A percentile compares a stretch with the other conserved stretches of the same genome.
Evolutionary conservation across 2,797 vertebrate species (phyloP).

Genomic region (Lacerta agilis): DNA sequence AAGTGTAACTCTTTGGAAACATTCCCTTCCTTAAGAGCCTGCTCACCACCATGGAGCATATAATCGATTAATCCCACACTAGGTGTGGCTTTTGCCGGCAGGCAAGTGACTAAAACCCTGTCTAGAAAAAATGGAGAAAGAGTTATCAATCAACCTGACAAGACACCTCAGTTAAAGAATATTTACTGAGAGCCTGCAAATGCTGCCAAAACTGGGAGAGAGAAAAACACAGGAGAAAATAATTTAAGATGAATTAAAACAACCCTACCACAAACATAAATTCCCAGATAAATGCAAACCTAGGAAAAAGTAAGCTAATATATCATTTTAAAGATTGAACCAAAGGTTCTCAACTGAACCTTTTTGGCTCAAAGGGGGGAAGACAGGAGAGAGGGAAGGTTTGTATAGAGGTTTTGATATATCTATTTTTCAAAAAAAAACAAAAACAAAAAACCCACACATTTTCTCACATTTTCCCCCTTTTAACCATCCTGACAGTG

Average conservation of each 20-base stretch:
- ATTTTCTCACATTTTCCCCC: background rate
- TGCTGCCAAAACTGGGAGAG: background rate
- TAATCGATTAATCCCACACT: conserved; percentile 27
- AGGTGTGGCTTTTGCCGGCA: conserved; percentile 22
- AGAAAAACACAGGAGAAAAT: conserved; percentile 43
- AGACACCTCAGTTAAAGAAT: conserved; percentile 41
- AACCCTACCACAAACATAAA: conserved; percentile 19
- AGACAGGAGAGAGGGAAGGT: no score
- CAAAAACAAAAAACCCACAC: no score
- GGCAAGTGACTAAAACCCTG: background rate
- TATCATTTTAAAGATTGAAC: background rate
- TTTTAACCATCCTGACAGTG: background rate
- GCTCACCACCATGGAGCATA: background rate
- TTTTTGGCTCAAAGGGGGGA: background rate
- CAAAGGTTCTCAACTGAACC: background rate
- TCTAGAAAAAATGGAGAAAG: conserved; percentile 32
- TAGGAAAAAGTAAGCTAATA: background rate
- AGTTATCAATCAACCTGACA: conserved; percentile 42
- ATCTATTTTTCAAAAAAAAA: no score
- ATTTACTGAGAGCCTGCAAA: conserved; percentile 32
- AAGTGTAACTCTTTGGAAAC: conserved; percentile 29
- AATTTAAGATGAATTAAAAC: conserved; percentile 42
- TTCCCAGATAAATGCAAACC: background rate
- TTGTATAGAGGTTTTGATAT: no score
- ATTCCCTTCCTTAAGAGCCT: conserved; percentile 30